Evolutionary conservation across 1,140 invertebrate genomes (phyloP).

Genomic region (Cydia pomonella): DNA sequence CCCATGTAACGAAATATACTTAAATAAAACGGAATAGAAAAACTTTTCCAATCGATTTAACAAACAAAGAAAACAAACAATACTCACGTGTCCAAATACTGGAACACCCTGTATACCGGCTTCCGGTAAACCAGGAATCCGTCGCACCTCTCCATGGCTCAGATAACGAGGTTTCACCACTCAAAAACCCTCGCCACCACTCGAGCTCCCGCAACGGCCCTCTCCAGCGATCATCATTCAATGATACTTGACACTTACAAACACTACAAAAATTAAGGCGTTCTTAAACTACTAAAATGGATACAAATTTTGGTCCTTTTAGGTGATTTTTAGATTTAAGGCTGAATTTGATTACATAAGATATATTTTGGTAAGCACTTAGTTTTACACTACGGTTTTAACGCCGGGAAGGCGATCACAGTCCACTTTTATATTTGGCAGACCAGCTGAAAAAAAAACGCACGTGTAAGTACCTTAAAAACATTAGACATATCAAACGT

Average conservation of each 20-base stretch:
- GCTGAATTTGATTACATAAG: constrained; percentile 56
- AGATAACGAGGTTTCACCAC: constrained; percentile 50
- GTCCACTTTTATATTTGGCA: constrained; percentile 56
- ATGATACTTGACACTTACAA: constrained; percentile 37
- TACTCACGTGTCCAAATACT: constrained; percentile 88
- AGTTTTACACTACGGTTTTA: constrained; percentile 63
- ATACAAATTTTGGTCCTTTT: constrained; percentile 76
- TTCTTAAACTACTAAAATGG: constrained; percentile 62
- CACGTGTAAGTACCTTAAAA: not conserved
- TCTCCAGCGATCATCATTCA: constrained; percentile 33
- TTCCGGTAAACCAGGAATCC: constrained; percentile 87
- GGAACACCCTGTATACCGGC: constrained; percentile 88
- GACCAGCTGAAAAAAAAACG: constrained; percentile 36
- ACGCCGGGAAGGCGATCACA: constrained; percentile 73
- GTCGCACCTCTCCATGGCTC: constrained; percentile 84
- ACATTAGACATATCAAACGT: not conserved
- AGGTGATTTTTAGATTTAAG: constrained; percentile 65
- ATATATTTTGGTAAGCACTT: constrained; percentile 71
- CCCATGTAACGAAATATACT: not conserved
- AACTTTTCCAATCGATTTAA: not conserved
- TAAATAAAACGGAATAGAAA: not conserved
- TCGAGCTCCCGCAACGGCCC: constrained; percentile 37
- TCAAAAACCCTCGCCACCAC: constrained; percentile 35
- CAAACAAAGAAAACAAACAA: constrained; percentile 9
- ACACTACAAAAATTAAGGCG: constrained; percentile 71